Evolutionary conservation across 1,140 invertebrate genomes (phyloP), one percentile per base, ranked within the genome.

Genomic region (Gryon sp.): DNA sequence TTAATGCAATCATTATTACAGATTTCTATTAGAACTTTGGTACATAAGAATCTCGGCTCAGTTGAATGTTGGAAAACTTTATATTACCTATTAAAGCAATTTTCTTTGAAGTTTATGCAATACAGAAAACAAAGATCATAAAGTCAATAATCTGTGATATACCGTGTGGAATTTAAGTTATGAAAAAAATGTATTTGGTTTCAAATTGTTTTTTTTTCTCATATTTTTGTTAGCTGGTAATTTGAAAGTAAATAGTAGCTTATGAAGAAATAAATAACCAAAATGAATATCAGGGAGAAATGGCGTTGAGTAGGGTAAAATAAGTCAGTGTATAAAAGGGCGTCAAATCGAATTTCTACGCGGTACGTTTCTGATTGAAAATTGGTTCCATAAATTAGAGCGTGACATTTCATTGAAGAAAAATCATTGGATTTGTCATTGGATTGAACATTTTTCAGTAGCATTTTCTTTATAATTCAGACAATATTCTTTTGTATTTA

Each of bases 351-450:
- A 32, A 48, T 32, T 32, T 28, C 20, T 50, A 18, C 45, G 45
- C 30, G 46, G 30, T 34, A 20, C 18, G 11, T 20, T 50, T 50
- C 30, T 50, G 46, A 50, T 50, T 50, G 46, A 19, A 50, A 50
- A 50, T 50, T 14, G 46, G 16, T 50, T 50, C 9, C 18, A 50
- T 34, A 50, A 50, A 50, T 50, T 50, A 16, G 18, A 7, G 34
- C 28, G 46, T 3, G 28, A 12, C 4, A 18, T 20, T 3, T 20
- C 30, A 8, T 50, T 14, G 18, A 7, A 24, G 22, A 20, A 34
- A 20, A 34, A 14, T 20, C 8, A 50, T 46, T 46, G 28, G 36
- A 19, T 19, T 9, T 1, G 36, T n/a, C n/a, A n/a, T 24, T 24
- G 22, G 22, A n/a, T n/a, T 24, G 22, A 24, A 24, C 3, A 24